Percentiles rank a stretch among this genome's conserved stretches.
These are phyloP conservation scores for Microcebus griseorufus DNA, from an alignment of 2,113 vertebrate species.

Conservation along the genomic window DNA sequence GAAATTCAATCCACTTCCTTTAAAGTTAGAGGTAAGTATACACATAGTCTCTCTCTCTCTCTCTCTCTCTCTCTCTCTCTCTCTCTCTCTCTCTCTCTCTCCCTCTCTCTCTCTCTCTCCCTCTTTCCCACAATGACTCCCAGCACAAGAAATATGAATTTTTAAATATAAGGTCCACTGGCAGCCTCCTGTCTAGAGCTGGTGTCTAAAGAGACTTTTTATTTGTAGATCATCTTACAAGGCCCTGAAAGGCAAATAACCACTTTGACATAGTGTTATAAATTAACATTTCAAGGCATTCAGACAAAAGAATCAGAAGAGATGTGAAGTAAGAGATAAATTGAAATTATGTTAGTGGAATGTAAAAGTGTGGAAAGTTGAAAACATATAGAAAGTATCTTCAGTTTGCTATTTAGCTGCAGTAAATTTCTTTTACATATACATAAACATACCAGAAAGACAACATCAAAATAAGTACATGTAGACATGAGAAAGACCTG, in stretches of 20 bases:
- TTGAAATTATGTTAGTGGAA: background rate
- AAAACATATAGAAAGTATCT: background rate
- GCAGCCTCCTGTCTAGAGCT: background rate
- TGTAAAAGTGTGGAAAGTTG: background rate
- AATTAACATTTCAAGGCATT: background rate
- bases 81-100: background rate
- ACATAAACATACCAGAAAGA: background rate
- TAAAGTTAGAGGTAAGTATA: background rate
- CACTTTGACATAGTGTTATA: background rate
- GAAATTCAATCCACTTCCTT: conserved; percentile 34
- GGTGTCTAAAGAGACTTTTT: background rate
- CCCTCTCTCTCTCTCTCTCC: background rate
- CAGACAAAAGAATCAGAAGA: background rate
- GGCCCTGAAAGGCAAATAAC: background rate
- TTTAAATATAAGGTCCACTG: background rate
- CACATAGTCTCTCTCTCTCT: background rate
- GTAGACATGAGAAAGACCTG: background rate
- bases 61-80: background rate
- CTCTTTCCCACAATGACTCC: background rate
- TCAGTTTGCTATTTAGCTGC: background rate
- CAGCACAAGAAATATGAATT: background rate
- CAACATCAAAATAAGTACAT: background rate
- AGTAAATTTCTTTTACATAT: background rate
- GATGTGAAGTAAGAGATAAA: background rate
- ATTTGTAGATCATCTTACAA: background rate